Evolutionary conservation across 1,140 invertebrate species (phyloP), one percentile per base, ranked within the genome.

Genomic region (Bombus difficillimus): DNA sequence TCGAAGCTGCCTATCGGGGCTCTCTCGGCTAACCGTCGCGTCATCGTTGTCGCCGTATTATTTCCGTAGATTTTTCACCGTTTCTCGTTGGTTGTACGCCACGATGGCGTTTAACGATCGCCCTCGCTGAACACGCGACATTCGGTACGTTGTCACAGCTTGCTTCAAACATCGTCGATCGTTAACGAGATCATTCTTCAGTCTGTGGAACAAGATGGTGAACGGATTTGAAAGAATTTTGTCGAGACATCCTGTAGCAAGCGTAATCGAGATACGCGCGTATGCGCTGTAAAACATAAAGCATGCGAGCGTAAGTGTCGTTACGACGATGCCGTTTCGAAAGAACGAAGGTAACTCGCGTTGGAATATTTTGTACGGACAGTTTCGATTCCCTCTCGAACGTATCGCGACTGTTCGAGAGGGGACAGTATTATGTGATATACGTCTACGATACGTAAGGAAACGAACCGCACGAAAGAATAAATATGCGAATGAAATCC

Each of bases 371-470:
- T 62, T 71, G n/a, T 71, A 71, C 15, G 82, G 53, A 22, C 41
- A 34, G 25, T 76, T 47, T 68, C 47, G 47, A 62, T 77, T 77
- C 37, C 25, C 32, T 68, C 32, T 53, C 62, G n/a, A 57, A 43
- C 12, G 62, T 43, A 10, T 25, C 8, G 25, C 25, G 73, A 28
- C 41, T 8, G 64, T 25, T 28, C 39, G 10, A 32, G 39, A 41
- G 66, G 37, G 72, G 53, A 47, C 66, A 81, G 83, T 88, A 87
- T 89, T 82, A 89, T 90, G 86, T 89, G 89, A 90, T 90, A 90
- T 85, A 87, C 85, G 76, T 83, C 81, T 89, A 80, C 57, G 75
- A 85, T 88, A 89, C 80, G 72, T 83, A 85, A 87, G 59, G 69
- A 83, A 73, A 69, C 82, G 76, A 62, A 85, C 85, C 83, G 79